Evolutionary conservation across 1,140 invertebrate species (phyloP), one percentile per base, ranked within the genome.

Genomic region (Zophobas atratus): DNA sequence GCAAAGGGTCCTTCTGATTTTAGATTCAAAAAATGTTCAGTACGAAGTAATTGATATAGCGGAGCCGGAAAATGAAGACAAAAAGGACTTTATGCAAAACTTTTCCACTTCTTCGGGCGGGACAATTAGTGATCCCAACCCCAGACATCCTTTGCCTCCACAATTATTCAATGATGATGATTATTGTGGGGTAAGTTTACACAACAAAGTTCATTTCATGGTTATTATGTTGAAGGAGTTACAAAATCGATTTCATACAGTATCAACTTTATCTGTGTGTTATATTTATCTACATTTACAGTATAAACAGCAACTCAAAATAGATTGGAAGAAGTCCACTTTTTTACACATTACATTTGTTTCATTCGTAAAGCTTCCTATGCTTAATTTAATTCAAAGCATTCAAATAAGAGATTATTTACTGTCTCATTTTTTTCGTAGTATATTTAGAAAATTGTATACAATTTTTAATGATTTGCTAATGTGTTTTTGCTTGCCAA

Each of bases 101-200:
- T 95, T 96, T 85, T 92, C 94, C 75, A 95, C 93, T 81, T 91
- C 93, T 67, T 94, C 92, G 85, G 93, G 93, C 39, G 92, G 89
- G 70, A 92, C 91, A 57, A 90, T 91, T 6, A 89, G 90, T 80
- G 91, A 92, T 78, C 84, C 87, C 39, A 86, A 87, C 57, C 88
- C 88, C 33, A 81, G 87, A 39, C 87, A 88, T 80, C 87, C 89
- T 41, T 87, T 97, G 81, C 96, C 96, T 67, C 97, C 97, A 72
- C 97, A 98, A 88, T 90, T 99, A 80, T 99, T 98, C 85, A 96
- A 96, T 84, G 96, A 96, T 75, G 92, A 94, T 34, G 91, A 94
- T 77, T 98, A 98, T 85, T 97, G 96, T 86, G 97, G 97, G 82
- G 96, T 97, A 91, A 90, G 90, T 87, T 55, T 60, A 34, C 20